Evolutionary conservation across 2,797 vertebrate species (phyloP).

Genomic region (Galaxias olidus): DNA sequence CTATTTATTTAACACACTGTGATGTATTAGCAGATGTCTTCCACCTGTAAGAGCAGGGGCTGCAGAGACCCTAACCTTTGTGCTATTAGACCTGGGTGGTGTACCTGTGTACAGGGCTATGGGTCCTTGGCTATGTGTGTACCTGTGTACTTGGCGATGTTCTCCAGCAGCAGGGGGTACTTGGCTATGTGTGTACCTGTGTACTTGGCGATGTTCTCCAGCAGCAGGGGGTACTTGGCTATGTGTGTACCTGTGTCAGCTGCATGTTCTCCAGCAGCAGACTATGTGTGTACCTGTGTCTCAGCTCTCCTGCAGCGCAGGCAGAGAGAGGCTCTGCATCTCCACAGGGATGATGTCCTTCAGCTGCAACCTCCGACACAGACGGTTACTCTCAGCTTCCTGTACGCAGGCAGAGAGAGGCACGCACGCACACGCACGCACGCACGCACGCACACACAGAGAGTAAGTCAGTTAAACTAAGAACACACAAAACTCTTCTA

Average conservation of each 20-base stretch:
- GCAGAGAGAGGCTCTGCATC: conserved; percentile 96
- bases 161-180: conserved; percentile 66
- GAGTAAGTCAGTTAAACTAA: not conserved
- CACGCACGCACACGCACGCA: conserved; percentile 7
- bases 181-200: conserved; percentile 28
- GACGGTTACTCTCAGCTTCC: conserved; percentile 96
- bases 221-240: conserved; percentile 84
- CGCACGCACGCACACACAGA: conserved; percentile 2
- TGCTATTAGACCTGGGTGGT: no score
- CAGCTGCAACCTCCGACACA: conserved; percentile 91
- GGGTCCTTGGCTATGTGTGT: not conserved
- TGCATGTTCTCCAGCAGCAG: no score
- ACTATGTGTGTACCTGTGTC: conserved; percentile 81
- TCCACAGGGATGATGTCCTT: conserved; percentile 98
- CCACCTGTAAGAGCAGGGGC: no score
- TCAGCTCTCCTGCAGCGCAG: conserved; percentile 94
- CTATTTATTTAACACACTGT: no score
- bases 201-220: conserved; percentile 37
- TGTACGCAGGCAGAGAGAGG: conserved; percentile 60
- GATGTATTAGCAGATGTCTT: no score
- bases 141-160: conserved; percentile 72
- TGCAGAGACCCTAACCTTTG: no score
- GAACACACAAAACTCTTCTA: no score
- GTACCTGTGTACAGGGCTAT: no score
- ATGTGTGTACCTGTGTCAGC: not conserved